Evolutionary conservation across 2,888 invertebrate species (phyloP).

Genomic region (Drosophila yooni): DNA sequence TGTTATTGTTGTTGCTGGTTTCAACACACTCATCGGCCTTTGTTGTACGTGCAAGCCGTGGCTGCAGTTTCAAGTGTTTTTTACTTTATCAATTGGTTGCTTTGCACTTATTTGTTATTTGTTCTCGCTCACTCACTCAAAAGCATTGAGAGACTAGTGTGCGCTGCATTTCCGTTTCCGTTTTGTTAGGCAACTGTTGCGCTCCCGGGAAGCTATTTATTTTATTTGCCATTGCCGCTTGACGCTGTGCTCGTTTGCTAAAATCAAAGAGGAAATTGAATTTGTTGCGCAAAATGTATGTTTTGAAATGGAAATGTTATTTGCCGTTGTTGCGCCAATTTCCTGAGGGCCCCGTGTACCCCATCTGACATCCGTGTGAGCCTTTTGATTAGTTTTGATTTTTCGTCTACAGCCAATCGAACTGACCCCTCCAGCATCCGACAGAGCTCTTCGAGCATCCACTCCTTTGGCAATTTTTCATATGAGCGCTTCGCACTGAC

Average conservation of each 20-base stretch:
- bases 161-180: constrained; percentile 75
- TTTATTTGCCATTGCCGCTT: constrained; percentile 69
- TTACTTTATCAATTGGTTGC: constrained; percentile 80
- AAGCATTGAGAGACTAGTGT: constrained; percentile 16
- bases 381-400: constrained; percentile 71
- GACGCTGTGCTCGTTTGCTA: constrained; percentile 68
- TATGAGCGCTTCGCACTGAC: constrained; percentile 54
- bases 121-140: constrained; percentile 59
- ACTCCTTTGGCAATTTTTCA: constrained; percentile 65
- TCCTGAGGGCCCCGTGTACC: constrained; percentile 57
- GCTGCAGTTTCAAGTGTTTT: constrained; percentile 72
- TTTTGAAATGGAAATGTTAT: constrained; percentile 76
- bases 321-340: constrained; percentile 74
- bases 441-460: constrained; percentile 14
- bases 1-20: constrained; percentile 42
- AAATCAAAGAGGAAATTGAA: constrained; percentile 81
- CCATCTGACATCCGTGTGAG: constrained; percentile 52
- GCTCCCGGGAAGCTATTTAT: constrained; percentile 77
- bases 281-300: constrained; percentile 78
- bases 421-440: constrained; percentile 43
- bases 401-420: constrained; percentile 43
- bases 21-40: constrained; percentile 66
- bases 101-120: constrained; percentile 80
- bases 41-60: constrained; percentile 55
- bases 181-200: constrained; percentile 79